Conservation (phyloP, 1,140 invertebrate species). For the Halyomorpha halys region DNA sequence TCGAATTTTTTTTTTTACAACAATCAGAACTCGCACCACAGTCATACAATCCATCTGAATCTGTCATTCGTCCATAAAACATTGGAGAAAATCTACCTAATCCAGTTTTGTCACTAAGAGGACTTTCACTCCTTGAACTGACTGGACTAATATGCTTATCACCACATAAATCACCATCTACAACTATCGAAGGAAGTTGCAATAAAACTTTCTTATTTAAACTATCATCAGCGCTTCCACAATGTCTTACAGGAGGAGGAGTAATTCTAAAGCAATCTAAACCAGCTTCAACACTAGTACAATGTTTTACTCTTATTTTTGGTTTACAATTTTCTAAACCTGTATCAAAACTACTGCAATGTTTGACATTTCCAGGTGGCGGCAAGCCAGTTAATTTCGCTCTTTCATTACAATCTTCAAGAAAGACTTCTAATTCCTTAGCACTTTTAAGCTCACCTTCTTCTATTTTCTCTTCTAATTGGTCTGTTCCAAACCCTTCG, state of each 20-base stretch:
- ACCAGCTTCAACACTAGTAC: conserved; percentile 29
- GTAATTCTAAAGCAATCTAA: conserved; percentile 30
- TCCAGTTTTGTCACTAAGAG: conserved; percentile 56
- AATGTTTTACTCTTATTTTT: conserved; percentile 27
- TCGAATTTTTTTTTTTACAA: conserved; percentile 29
- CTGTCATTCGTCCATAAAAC: conserved; percentile 56
- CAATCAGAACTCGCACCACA: conserved; percentile 60
- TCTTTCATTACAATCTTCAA: conserved; percentile 37
- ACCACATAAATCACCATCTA: conserved; percentile 41
- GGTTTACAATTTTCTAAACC: conserved; percentile 24
- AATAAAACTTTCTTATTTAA: conserved; percentile 42
- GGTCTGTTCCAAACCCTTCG: conserved; percentile 38
- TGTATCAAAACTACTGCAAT: conserved; percentile 29
- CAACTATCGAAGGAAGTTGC: conserved; percentile 50
- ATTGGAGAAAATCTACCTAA: conserved; percentile 53
- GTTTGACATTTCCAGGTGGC: conserved; percentile 23
- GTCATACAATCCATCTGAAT: conserved; percentile 65
- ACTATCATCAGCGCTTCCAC: conserved; percentile 38
- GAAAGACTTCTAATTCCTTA: conserved; percentile 52
- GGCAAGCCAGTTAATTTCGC: conserved; percentile 31
- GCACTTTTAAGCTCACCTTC: conserved; percentile 50
- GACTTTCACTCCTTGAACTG: conserved; percentile 63
- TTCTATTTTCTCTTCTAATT: conserved; percentile 51
- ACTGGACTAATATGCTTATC: conserved; percentile 44
- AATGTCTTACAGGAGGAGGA: conserved; percentile 33